A percentile compares a stretch with the other conserved stretches of the same genome.
Conservation (phyloP, 2,797 vertebrate genomes). For the Allenopithecus nigroviridis region DNA sequence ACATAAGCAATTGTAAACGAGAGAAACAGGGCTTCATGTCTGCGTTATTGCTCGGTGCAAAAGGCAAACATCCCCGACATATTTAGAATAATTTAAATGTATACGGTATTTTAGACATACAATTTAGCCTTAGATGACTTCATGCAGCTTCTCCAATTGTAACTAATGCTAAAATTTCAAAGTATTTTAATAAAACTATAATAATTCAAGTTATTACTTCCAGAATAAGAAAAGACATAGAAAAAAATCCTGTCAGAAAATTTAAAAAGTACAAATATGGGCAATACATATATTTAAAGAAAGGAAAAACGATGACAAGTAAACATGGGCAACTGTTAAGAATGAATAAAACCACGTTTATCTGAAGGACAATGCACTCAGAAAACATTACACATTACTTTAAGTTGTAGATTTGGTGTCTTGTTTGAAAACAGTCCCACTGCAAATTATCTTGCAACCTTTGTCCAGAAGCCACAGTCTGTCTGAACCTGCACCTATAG, state of each 20-base stretch:
- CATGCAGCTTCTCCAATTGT: neutral
- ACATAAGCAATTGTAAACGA: neutral
- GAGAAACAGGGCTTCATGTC: neutral
- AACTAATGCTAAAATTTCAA: conserved; percentile 31
- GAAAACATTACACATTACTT: neutral
- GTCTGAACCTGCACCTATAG: neutral
- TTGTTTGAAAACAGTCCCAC: neutral
- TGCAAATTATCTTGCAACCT: neutral
- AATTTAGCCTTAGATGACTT: neutral
- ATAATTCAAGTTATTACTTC: neutral
- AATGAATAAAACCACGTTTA: neutral
- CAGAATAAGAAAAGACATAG: neutral
- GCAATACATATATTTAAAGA: neutral
- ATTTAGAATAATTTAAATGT: neutral
- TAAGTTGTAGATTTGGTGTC: neutral
- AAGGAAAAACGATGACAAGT: neutral
- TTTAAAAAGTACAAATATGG: neutral
- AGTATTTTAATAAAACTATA: neutral
- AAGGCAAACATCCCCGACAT: neutral
- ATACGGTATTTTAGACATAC: neutral
- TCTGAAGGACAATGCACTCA: neutral
- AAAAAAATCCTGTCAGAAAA: neutral
- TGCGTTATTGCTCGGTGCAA: neutral
- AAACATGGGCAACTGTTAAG: neutral
- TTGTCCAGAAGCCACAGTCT: neutral